Evolutionary conservation across 1,140 invertebrate species (phyloP), one percentile per base, ranked within the genome.

Genomic region (Sycobia sp.): DNA sequence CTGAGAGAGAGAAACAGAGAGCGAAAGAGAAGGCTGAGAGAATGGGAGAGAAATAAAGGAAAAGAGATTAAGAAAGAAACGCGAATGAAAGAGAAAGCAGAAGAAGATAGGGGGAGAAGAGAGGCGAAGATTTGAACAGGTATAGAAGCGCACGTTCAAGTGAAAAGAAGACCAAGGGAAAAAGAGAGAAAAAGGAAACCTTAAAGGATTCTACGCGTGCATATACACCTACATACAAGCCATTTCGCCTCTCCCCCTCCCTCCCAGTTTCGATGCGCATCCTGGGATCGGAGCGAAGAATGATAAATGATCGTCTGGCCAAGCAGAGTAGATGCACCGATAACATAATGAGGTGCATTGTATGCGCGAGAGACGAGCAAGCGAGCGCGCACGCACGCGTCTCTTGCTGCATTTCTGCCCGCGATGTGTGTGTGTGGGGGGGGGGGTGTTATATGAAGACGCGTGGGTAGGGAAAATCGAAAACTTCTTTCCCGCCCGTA

Each of bases 261-360:
- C n/a, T n/a, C n/a, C n/a, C n/a, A n/a, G n/a, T n/a, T n/a, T n/a
- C n/a, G 10, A 54, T 25, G 8, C 16, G 27, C 29, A 66, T 63
- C 49, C 59, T 27, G 36, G 39, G 56, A 54, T 51, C 22, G 51
- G 56, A 20, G 43, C 54, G 41, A 67, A 66, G 61, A 43, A 63
- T 63, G 61, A 63, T 63, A 63, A 63, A 63, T 63, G 61, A 63
- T 57, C 3, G 4, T 43, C 22, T 13, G 44, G 14, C 13, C 60
- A 18, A 20, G 32, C n/a, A n/a, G n/a, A 55, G 43, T 53, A 69
- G 67, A 69, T 67, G 56, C 61, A 29, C 57, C 65, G 67, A 69
- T 69, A 69, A 64, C 67, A 69, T 69, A 69, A 69, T 69, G 67
- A 69, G 61, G 54, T 29, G 60, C 56, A 68, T 68, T 68, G 67